A percentile compares a stretch with the other conserved stretches of the same genome.
Evolutionary conservation across 2,113 vertebrate species (phyloP).

Genomic region (Heteronetta atricapilla): DNA sequence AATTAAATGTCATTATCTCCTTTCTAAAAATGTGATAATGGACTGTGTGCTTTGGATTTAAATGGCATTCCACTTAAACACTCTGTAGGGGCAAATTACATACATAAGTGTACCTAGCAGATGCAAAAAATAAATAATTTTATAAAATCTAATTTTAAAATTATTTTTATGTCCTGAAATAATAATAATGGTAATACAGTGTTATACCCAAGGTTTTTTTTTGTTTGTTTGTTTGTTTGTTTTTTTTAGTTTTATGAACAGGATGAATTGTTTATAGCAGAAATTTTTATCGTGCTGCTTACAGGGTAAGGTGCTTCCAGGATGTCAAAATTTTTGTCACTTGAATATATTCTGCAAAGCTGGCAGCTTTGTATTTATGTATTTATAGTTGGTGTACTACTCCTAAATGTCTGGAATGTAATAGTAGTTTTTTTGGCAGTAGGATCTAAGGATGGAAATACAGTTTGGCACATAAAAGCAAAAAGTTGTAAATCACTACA

Average conservation of each 20-base stretch:
- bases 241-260: background rate
- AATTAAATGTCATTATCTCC: background rate
- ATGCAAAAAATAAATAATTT: background rate
- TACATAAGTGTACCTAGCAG: background rate
- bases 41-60: background rate
- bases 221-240: no score
- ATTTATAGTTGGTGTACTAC: background rate
- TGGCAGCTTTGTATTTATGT: conserved; percentile 10
- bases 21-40: background rate
- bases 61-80: background rate
- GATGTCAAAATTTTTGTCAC: background rate
- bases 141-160: background rate
- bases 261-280: background rate
- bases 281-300: background rate
- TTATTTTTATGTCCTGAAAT: background rate
- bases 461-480: conserved; percentile 11
- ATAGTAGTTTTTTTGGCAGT: conserved; percentile 18
- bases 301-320: background rate
- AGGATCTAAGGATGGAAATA: conserved; percentile 11
- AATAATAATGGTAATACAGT: background rate
- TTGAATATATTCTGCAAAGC: background rate
- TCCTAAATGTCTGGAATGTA: conserved; percentile 6
- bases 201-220: background rate
- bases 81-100: background rate
- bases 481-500: conserved; percentile 31